These are phyloP conservation scores for Montipora capricornis DNA, from an alignment of 64 coral and sea anemone genomes.

Conservation along the genomic window DNA sequence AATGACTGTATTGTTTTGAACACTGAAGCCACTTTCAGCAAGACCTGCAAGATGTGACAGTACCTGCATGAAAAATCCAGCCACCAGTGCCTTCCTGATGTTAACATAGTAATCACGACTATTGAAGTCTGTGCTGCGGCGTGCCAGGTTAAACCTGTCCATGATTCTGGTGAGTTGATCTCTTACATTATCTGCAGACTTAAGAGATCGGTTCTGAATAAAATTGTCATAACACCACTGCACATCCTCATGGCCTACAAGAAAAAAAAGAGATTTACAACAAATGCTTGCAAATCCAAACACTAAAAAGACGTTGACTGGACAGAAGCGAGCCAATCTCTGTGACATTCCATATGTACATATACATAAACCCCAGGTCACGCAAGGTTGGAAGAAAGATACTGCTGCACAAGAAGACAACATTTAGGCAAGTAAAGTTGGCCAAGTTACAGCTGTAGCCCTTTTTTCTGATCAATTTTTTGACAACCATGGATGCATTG, in stretches of 20 bases:
- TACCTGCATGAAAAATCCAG: slow-evolving; percentile 99
- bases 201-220: slow-evolving; percentile 91
- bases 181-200: slow-evolving; percentile 96
- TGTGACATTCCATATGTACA: too few relatives aligned
- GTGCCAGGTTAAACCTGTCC: slow-evolving; percentile 95
- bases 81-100: slow-evolving; percentile 96
- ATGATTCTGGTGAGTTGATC: slow-evolving; percentile 94
- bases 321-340: too few relatives aligned
- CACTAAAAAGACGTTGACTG: too few relatives aligned
- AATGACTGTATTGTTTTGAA: not conserved
- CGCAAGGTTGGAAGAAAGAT: too few relatives aligned
- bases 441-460: too few relatives aligned
- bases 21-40: slow-evolving; percentile 17
- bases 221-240: slow-evolving; percentile 99
- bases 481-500: too few relatives aligned
- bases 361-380: too few relatives aligned
- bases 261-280: not conserved
- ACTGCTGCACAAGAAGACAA: too few relatives aligned
- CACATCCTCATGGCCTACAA: slow-evolving; percentile 88
- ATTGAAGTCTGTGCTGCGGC: slow-evolving; percentile 98
- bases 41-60: slow-evolving; percentile 16
- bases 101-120: slow-evolving; percentile 97
- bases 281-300: too few relatives aligned
- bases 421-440: too few relatives aligned
- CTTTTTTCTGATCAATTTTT: too few relatives aligned